A percentile compares a stretch with the other conserved stretches of the same genome.
These are phyloP conservation scores for Drosophila melanogaster DNA, from an alignment of 1,140 invertebrate species.

Conservation along the genomic window DNA sequence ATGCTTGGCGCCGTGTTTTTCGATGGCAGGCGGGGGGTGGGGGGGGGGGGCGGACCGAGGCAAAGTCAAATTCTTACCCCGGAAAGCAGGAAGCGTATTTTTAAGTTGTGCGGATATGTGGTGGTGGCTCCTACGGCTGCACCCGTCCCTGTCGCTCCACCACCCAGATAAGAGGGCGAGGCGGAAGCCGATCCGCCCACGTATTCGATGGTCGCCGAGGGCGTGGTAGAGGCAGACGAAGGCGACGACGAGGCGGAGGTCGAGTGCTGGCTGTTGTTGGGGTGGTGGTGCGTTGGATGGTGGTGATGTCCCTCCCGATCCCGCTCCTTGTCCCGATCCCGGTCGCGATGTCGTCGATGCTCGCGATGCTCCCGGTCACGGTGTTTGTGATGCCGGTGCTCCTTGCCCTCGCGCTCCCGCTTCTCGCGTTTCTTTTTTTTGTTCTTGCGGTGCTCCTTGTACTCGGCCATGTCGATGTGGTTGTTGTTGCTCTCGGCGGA, in stretches of 20 bases:
- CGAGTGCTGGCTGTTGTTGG: conserved; percentile 73
- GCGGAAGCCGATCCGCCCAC: conserved; percentile 76
- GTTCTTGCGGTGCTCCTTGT: conserved; percentile 81
- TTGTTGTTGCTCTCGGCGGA: conserved; percentile 75
- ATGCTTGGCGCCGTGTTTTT: conserved; percentile 22
- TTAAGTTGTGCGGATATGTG: conserved; percentile 84
- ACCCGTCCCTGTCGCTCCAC: conserved; percentile 30
- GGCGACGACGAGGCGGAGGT: conserved; percentile 81
- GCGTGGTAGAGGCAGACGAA: conserved; percentile 76
- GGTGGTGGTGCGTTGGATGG: conserved; percentile 38
- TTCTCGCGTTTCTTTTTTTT: conserved; percentile 84
- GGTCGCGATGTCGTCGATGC: conserved; percentile 64
- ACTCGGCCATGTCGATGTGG: conserved; percentile 78
- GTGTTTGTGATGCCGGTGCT: conserved; percentile 71
- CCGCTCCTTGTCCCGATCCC: conserved; percentile 57
- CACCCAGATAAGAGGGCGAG: conserved; percentile 72
- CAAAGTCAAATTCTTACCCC: conserved; percentile 69
- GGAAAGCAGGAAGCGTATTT: conserved; percentile 84
- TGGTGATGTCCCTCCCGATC: conserved; percentile 45
- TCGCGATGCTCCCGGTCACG: conserved; percentile 67
- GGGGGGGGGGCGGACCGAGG: not conserved
- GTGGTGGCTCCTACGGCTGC: conserved; percentile 61
- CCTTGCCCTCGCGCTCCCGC: conserved; percentile 73
- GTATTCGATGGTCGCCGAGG: conserved; percentile 77
- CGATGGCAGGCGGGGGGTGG: not conserved